Percentiles rank a stretch among this genome's conserved stretches.
phyloP scores from a whole-genome alignment of 2,113 vertebrate species.

The Ancistrus triradiatus region DNA sequence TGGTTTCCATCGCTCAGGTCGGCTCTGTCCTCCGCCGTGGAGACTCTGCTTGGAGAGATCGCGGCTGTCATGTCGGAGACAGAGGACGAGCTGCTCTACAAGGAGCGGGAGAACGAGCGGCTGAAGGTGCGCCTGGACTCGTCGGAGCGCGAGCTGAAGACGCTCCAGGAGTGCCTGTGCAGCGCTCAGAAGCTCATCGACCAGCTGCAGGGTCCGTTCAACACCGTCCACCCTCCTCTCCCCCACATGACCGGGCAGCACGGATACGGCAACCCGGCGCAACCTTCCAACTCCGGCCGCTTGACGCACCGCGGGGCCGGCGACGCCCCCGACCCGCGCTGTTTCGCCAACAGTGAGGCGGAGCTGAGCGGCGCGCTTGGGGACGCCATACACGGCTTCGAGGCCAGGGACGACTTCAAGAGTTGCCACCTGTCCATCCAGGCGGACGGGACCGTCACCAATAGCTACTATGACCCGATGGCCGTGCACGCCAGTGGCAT shows the following conservation, averaged over 20 bases:
- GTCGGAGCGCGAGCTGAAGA: conserved; percentile 71
- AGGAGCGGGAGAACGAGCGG: conserved; percentile 71
- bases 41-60: conserved; percentile 70
- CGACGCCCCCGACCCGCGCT: conserved; percentile 51
- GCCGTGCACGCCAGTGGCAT: conserved; percentile 53
- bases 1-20: conserved; percentile 64
- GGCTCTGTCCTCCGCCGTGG: conserved; percentile 71
- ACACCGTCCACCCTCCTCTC: conserved; percentile 23
- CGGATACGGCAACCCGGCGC: conserved; percentile 55
- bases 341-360: conserved; percentile 55
- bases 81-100: conserved; percentile 65
- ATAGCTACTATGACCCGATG: conserved; percentile 65
- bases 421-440: conserved; percentile 76
- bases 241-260: conserved; percentile 54
- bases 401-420: conserved; percentile 69
- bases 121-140: conserved; percentile 70
- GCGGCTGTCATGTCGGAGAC: conserved; percentile 69
- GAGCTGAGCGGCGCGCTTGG: conserved; percentile 64
- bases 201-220: conserved; percentile 69
- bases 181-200: conserved; percentile 75
- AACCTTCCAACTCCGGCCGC: conserved; percentile 51
- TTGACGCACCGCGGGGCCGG: conserved; percentile 56
- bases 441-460: conserved; percentile 72
- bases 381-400: conserved; percentile 68
- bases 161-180: conserved; percentile 69